Evolutionary conservation across 2,113 vertebrate species (phyloP).

Genomic region (Syngnathus floridae): DNA sequence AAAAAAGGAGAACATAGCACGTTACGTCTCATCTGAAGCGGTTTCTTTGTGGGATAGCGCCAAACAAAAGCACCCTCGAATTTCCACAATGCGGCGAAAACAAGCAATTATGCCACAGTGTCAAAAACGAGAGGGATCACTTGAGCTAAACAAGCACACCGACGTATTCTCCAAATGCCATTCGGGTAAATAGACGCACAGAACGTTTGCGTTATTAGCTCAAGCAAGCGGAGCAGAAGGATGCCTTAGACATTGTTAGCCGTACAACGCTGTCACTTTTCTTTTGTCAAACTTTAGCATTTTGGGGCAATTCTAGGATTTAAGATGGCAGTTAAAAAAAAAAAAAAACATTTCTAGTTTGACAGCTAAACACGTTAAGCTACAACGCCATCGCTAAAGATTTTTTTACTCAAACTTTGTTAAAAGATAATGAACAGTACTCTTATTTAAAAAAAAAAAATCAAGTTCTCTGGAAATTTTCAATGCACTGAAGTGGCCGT

Average conservation of each 20-base stretch:
- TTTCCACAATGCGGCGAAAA: constrained; percentile 14
- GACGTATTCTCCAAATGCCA: constrained; percentile 16
- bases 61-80: constrained; percentile 5
- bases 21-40: constrained; percentile 19
- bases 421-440: no score
- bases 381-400: neutral
- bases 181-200: constrained; percentile 5
- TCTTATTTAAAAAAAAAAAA: no score
- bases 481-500: no score
- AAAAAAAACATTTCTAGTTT: neutral
- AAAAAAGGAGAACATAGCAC: neutral
- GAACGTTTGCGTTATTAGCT: constrained; percentile 8
- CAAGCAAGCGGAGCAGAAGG: neutral
- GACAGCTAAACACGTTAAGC: neutral
- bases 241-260: neutral
- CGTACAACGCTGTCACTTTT: neutral
- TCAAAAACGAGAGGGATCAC: constrained; percentile 16
- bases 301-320: neutral
- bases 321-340: neutral
- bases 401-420: no score
- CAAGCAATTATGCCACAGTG: constrained; percentile 3
- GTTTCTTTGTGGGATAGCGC: constrained; percentile 23
- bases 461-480: no score
- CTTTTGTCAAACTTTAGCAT: neutral
- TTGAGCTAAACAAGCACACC: constrained; percentile 18